These are phyloP conservation scores for Incurvaria masculella DNA, from an alignment of 2,888 invertebrate genomes.

Conservation along the genomic window DNA sequence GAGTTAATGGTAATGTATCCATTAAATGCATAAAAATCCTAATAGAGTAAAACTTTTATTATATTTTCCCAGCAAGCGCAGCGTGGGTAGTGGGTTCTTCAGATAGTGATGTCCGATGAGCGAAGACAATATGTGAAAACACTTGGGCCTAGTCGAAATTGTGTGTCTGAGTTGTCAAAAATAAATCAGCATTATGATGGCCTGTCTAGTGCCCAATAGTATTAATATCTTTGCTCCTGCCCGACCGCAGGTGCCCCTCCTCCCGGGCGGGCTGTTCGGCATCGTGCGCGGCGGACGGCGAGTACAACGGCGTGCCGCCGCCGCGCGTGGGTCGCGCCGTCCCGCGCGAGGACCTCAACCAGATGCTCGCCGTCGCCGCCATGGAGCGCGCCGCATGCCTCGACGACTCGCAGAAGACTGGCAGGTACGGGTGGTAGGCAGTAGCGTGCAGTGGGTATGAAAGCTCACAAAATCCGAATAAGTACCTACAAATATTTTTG, in stretches of 20 bases:
- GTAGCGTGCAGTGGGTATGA: too few relatives aligned
- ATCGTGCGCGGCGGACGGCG: slow-evolving; percentile 71
- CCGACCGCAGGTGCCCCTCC: slow-evolving; percentile 43
- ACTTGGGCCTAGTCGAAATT: too few relatives aligned
- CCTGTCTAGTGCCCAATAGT: too few relatives aligned
- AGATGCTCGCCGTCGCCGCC: slow-evolving; percentile 67
- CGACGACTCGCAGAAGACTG: slow-evolving; percentile 31
- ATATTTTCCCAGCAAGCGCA: not conserved
- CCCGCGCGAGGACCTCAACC: slow-evolving; percentile 62
- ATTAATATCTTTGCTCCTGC: not conserved
- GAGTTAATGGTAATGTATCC: not conserved
- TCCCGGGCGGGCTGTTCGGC: slow-evolving; percentile 61
- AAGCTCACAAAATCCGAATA: too few relatives aligned
- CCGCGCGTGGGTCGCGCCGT: slow-evolving; percentile 61
- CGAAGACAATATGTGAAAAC: too few relatives aligned
- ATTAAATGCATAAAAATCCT: too few relatives aligned
- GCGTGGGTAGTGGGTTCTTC: not conserved
- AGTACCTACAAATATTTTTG: too few relatives aligned
- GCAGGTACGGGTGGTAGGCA: slow-evolving; percentile 17
- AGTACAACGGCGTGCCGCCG: slow-evolving; percentile 75
- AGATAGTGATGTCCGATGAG: too few relatives aligned
- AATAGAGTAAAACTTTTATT: not conserved
- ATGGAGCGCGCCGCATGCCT: slow-evolving; percentile 53
- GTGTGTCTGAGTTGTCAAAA: too few relatives aligned
- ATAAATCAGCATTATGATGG: too few relatives aligned